Conservation (phyloP, 2,797 vertebrate genomes). For the Hypotaenidia okinawae region DNA sequence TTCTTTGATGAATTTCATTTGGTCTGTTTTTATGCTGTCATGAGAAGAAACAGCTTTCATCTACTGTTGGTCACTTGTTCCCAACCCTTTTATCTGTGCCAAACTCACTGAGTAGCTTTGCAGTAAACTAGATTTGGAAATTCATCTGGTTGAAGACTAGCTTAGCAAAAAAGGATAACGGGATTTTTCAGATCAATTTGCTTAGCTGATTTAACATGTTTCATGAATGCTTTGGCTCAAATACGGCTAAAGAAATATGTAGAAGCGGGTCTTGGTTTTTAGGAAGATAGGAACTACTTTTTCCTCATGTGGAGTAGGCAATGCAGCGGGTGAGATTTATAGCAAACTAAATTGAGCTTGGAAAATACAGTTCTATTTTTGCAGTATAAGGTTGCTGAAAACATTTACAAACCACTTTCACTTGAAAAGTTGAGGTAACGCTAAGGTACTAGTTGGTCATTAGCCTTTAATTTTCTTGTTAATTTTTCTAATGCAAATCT, state of each 20-base stretch:
- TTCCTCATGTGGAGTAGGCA: background rate
- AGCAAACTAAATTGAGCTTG: background rate
- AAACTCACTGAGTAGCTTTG: background rate
- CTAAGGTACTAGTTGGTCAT: background rate
- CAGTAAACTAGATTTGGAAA: background rate
- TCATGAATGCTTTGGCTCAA: background rate
- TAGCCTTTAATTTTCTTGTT: background rate
- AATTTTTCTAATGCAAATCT: background rate
- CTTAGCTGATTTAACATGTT: background rate
- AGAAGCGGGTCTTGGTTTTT: background rate
- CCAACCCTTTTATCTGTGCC: background rate
- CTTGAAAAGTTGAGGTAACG: background rate
- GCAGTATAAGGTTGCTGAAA: background rate
- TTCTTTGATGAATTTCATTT: background rate
- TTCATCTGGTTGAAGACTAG: background rate
- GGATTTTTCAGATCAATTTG: background rate
- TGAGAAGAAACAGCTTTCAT: background rate
- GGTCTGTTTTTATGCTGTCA: background rate
- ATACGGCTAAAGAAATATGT: background rate
- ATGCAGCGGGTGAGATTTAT: background rate
- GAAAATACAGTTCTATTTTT: background rate
- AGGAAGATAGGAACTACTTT: background rate
- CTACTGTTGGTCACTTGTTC: background rate
- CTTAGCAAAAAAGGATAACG: background rate
- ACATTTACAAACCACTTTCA: background rate